Percentiles rank a stretch among this genome's conserved stretches.
Conservation (phyloP, 2,797 vertebrate genomes). For the Brachyalestes nurse region DNA sequence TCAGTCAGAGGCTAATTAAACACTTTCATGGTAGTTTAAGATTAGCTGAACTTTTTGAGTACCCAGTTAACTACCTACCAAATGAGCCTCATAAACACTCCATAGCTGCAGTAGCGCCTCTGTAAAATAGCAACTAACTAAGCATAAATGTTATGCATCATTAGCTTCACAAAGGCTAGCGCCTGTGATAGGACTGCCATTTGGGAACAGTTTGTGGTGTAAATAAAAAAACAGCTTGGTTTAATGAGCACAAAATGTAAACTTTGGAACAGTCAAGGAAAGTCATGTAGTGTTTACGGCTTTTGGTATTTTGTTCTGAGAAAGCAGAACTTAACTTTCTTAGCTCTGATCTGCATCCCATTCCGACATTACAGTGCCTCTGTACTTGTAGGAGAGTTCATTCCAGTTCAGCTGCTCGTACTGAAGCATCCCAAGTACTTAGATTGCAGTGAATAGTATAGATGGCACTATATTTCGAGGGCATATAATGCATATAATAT, state of each 20-base stretch:
- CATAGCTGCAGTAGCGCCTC: background rate
- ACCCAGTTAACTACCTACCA: background rate
- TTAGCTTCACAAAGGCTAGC: background rate
- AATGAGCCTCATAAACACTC: background rate
- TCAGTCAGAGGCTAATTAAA: constrained; percentile 7
- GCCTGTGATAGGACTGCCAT: background rate
- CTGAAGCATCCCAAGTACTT: background rate
- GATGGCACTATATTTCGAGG: background rate
- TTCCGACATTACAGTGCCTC: background rate
- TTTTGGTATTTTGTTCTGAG: background rate
- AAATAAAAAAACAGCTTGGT: background rate
- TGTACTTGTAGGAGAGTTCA: background rate
- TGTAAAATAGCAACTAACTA: background rate
- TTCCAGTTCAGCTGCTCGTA: background rate
- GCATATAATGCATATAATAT: background rate
- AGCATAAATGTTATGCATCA: background rate
- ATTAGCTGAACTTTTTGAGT: background rate
- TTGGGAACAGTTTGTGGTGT: background rate
- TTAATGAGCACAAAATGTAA: background rate
- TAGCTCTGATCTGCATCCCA: background rate
- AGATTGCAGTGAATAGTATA: background rate
- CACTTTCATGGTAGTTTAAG: background rate
- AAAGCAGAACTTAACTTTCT: background rate
- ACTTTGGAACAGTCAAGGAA: background rate
- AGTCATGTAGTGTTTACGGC: background rate